phyloP scores from a whole-genome alignment of 2,113 vertebrate genomes.

The Axis porcinus region DNA sequence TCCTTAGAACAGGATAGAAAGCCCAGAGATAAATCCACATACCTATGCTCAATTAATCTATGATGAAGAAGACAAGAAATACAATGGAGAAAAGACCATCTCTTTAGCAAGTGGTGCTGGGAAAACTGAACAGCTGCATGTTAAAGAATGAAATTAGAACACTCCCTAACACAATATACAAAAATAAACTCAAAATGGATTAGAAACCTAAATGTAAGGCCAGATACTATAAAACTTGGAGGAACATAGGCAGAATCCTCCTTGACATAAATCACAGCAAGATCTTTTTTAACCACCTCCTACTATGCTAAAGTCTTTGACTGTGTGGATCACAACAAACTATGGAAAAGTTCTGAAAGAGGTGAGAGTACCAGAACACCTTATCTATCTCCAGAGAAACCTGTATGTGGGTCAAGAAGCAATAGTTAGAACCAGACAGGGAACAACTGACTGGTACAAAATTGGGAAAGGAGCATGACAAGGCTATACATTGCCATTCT shows the following conservation, averaged over 20 bases:
- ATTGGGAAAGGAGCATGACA: not conserved
- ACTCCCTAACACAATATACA: not conserved
- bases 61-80: not conserved
- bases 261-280: not conserved
- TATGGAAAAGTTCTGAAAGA: not conserved
- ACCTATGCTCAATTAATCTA: not conserved
- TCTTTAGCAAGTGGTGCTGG: not conserved
- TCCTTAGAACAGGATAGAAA: not conserved
- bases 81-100: not conserved
- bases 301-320: not conserved
- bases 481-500: not conserved
- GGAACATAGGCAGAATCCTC: not conserved
- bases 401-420: not conserved
- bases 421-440: not conserved
- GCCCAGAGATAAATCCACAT: not conserved
- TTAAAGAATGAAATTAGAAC: not conserved
- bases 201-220: not conserved
- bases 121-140: not conserved
- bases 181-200: not conserved
- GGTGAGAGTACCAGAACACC: not conserved
- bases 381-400: not conserved
- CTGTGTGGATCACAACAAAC: not conserved
- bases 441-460: not conserved
- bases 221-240: not conserved
- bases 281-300: not conserved